Percentiles rank a stretch among this genome's conserved stretches.
Conservation (phyloP, 2,888 invertebrate species). For the Cybosia mesomella region DNA sequence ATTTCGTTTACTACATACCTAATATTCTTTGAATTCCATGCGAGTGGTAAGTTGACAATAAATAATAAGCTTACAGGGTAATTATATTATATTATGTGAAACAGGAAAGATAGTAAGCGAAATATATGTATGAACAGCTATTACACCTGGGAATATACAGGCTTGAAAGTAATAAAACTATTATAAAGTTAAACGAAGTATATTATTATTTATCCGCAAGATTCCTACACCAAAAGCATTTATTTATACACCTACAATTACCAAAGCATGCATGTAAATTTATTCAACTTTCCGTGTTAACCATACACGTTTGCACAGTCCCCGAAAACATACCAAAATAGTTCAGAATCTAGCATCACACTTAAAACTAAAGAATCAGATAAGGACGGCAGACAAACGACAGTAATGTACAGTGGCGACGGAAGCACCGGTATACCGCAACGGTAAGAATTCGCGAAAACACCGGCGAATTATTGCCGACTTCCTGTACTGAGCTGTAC, state of each 20-base stretch:
- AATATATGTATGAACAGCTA: too few relatives aligned
- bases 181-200: too few relatives aligned
- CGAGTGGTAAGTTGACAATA: too few relatives aligned
- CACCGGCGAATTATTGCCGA: conserved; percentile 77
- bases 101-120: too few relatives aligned
- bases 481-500: conserved; percentile 74
- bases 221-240: not conserved
- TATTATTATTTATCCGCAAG: not conserved
- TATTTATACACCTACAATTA: not conserved
- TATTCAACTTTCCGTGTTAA: conserved; percentile 5
- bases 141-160: too few relatives aligned
- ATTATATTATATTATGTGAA: too few relatives aligned
- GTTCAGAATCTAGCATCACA: conserved; percentile 21
- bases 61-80: too few relatives aligned
- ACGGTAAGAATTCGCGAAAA: conserved; percentile 83
- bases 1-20: too few relatives aligned
- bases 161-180: too few relatives aligned
- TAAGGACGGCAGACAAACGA: conserved; percentile 25
- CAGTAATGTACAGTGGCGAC: conserved; percentile 20
- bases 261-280: not conserved
- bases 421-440: conserved; percentile 52
- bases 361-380: conserved; percentile 24
- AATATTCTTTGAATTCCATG: too few relatives aligned
- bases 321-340: conserved; percentile 16
- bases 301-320: not conserved